Base-by-base conservation (phyloP, 2,113 vertebrate genomes). In the Hemicordylus capensis region DNA sequence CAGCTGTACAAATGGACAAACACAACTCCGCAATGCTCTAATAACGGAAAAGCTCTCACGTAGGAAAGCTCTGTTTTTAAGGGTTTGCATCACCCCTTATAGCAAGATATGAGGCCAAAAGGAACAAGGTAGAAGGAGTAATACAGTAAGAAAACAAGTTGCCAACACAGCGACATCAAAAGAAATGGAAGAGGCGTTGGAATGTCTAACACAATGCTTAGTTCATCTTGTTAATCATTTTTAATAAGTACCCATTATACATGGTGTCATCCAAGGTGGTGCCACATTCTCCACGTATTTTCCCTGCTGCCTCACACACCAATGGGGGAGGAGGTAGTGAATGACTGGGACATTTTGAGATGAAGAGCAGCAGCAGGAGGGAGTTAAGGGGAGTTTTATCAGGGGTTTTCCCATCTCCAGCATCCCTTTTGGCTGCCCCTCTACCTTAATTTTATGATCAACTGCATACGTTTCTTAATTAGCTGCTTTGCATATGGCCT, bases 261-360 rank as follows among this genome's bases (percentile, higher is more conserved):
- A 88, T 0, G 0, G 84, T 79, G 19, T 92, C 86, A 89, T 90
- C 74, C 85, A 86, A 92, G 90, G 90, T 89, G 86, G 85, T 75
- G 86, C 91, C 90, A 93, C 87, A 89, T 34, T 89, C 69, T 70
- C 85, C 79, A 75, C 84, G 69, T 46, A 87, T 91, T 91, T 90
- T 89, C 83, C 19, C 66, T 83, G 88, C 79, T 85, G 77, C 88
- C 51, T 84, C 88, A 12, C 0, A 78, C 88, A 88, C 88, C 88
- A 83, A 76, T 82, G 88, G 79, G 87, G 78, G 70, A 26, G 28
- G 56, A 66, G 10, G 34, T 1, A 31, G 44, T 61, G 64, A 76
- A 92, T 78, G 82, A 88, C 88, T 89, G 90, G 88, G 77, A 92
- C 92, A 87, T 74, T 79, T 91, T 91, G 93, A 91, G 90, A 92